phyloP scores from a whole-genome alignment of 2,888 invertebrate genomes.

The Sthenelais limicola region DNA sequence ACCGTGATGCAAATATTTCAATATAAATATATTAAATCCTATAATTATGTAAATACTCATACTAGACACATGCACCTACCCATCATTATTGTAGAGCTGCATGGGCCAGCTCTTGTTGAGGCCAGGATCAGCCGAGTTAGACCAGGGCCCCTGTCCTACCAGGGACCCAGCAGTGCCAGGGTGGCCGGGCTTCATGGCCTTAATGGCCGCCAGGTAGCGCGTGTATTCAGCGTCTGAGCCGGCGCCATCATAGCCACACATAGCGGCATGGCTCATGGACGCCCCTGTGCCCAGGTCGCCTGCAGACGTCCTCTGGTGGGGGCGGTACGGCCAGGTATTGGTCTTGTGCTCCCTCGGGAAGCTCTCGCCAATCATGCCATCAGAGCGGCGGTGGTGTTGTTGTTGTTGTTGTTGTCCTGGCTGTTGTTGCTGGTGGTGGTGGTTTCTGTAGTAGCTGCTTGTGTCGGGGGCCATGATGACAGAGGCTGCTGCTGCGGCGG shows the following conservation, averaged over 20 bases:
- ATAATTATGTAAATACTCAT: too few relatives aligned
- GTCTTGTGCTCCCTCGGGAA: slow-evolving; percentile 37
- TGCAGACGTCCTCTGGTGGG: background rate
- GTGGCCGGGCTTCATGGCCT: slow-evolving; percentile 14
- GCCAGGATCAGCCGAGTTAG: slow-evolving; percentile 5
- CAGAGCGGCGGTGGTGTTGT: slow-evolving; percentile 28
- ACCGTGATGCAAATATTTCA: too few relatives aligned
- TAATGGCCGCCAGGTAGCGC: slow-evolving; percentile 29
- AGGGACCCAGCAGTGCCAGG: background rate
- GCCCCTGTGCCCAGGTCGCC: slow-evolving; percentile 5
- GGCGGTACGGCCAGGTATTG: slow-evolving; percentile 44
- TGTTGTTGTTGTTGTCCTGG: background rate
- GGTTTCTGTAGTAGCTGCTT: background rate
- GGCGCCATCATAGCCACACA: slow-evolving; percentile 6
- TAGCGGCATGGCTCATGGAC: background rate
- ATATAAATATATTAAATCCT: too few relatives aligned
- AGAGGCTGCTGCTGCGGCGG: background rate
- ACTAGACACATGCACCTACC: background rate
- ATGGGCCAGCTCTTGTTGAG: slow-evolving; percentile 27
- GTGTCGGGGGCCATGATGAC: background rate
- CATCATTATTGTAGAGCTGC: slow-evolving; percentile 28
- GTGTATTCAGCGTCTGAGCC: slow-evolving; percentile 28
- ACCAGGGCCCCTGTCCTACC: slow-evolving; percentile 10
- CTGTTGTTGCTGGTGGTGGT: background rate
- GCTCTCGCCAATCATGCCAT: background rate